Evolutionary conservation across 1,140 invertebrate genomes (phyloP).

Genomic region (Neodiprion pinetum): DNA sequence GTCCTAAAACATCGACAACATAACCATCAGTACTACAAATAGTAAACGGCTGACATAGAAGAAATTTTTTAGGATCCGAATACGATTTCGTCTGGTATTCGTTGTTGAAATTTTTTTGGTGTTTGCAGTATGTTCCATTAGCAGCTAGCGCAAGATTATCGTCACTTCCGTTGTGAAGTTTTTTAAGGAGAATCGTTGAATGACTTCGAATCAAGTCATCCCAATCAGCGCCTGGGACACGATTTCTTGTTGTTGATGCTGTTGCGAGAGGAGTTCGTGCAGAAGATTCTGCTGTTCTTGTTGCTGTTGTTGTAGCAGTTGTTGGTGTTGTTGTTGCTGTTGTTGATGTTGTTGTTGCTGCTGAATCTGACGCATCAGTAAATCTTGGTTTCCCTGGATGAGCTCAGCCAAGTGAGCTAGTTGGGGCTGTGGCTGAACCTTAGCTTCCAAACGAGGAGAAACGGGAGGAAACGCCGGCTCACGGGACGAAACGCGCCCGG

Average conservation of each 20-base stretch:
- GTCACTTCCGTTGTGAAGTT: conserved; percentile 10
- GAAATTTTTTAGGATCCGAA: conserved; percentile 8
- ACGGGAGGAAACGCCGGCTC: no score
- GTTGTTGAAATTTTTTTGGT: conserved; percentile 15
- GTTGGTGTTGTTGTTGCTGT: no score
- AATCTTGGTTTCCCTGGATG: no score
- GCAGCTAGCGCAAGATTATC: background rate
- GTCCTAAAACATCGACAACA: background rate
- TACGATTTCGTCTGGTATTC: conserved; percentile 13
- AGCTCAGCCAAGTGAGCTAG: background rate
- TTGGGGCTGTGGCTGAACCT: no score
- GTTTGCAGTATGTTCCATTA: background rate
- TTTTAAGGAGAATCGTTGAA: conserved; percentile 14
- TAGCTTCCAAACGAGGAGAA: no score
- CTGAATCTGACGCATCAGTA: no score
- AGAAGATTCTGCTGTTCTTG: no score
- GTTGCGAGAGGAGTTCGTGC: no score
- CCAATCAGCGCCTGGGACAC: background rate
- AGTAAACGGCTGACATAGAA: background rate
- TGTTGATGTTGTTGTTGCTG: no score
- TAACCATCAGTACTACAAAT: conserved; percentile 1
- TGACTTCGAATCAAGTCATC: conserved; percentile 21
- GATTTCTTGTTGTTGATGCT: no score
- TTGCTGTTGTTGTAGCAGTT: no score
- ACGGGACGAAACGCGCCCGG: no score